Evolutionary conservation across 2,113 vertebrate genomes (phyloP).

Genomic region (Bucco capensis): DNA sequence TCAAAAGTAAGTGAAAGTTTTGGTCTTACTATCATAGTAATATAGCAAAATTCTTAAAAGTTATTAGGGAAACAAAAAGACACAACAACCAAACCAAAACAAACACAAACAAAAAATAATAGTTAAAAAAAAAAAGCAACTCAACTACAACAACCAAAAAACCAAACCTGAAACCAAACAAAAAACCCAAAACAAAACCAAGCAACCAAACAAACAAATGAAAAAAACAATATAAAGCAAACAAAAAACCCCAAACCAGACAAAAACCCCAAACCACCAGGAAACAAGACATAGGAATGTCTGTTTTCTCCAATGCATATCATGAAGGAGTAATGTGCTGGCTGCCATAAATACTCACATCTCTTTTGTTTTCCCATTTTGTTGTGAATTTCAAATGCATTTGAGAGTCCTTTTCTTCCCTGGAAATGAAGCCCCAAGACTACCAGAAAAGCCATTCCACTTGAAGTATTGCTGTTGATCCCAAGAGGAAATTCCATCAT

Average conservation of each 20-base stretch:
- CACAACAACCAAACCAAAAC: too few species aligned
- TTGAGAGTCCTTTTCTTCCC: neutral
- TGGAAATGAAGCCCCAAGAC: neutral
- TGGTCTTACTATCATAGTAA: neutral
- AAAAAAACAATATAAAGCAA: too few species aligned
- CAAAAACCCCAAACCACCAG: too few species aligned
- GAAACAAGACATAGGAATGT: neutral
- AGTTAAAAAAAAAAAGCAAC: too few species aligned
- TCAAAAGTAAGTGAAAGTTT: neutral
- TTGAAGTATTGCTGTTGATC: neutral
- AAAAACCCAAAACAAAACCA: too few species aligned
- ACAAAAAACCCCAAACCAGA: too few species aligned
- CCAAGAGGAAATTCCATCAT: neutral
- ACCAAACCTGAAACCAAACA: too few species aligned
- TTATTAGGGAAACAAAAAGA: fast-evolving
- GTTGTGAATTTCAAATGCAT: neutral
- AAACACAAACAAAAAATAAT: too few species aligned
- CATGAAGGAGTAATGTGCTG: neutral
- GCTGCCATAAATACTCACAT: neutral
- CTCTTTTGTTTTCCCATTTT: neutral
- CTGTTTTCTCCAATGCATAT: neutral
- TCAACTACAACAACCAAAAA: too few species aligned
- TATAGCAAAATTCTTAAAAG: neutral
- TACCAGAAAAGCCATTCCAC: neutral
- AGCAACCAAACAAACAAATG: too few species aligned